Percentiles rank a stretch among this genome's conserved stretches.
These are phyloP conservation scores for Phoeniculus purpureus DNA, from an alignment of 2,797 vertebrate species.

Conservation along the genomic window DNA sequence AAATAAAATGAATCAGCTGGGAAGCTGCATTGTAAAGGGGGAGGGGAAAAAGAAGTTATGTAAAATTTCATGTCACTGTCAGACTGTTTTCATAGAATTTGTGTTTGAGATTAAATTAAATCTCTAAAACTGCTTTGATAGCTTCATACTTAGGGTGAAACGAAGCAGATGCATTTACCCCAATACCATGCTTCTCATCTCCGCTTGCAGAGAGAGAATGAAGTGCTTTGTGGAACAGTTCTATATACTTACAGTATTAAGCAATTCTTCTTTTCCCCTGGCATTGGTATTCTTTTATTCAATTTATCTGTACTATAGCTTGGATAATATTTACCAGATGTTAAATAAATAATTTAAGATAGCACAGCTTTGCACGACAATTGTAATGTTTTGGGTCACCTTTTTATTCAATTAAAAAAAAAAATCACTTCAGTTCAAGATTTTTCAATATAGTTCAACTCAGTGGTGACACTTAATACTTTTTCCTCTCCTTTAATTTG, in stretches of 20 bases:
- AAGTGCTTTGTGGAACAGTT: slow-evolving; percentile 69
- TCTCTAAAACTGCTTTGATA: slow-evolving; percentile 77
- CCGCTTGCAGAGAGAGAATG: slow-evolving; percentile 65
- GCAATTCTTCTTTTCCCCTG: slow-evolving; percentile 70
- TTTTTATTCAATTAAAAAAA: slow-evolving; percentile 40
- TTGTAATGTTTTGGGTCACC: slow-evolving; percentile 70
- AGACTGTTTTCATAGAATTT: slow-evolving; percentile 75
- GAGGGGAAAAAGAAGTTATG: slow-evolving; percentile 66
- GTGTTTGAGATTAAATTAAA: slow-evolving; percentile 78
- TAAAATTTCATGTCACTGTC: slow-evolving; percentile 74
- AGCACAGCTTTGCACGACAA: slow-evolving; percentile 59
- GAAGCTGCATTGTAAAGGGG: slow-evolving; percentile 63
- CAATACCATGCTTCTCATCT: slow-evolving; percentile 57
- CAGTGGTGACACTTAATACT: slow-evolving; percentile 59
- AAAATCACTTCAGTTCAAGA: slow-evolving; percentile 48
- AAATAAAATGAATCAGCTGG: slow-evolving; percentile 71
- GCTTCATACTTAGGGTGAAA: slow-evolving; percentile 75
- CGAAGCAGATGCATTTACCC: slow-evolving; percentile 75
- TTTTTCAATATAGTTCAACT: slow-evolving; percentile 67
- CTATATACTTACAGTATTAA: slow-evolving; percentile 72
- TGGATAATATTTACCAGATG: slow-evolving; percentile 80
- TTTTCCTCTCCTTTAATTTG: slow-evolving; percentile 66
- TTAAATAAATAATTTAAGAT: slow-evolving; percentile 74
- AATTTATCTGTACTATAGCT: slow-evolving; percentile 70
- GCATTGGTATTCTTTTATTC: slow-evolving; percentile 74